Evolutionary conservation across 2,113 vertebrate species (phyloP).

Genomic region (Chamaea fasciata): DNA sequence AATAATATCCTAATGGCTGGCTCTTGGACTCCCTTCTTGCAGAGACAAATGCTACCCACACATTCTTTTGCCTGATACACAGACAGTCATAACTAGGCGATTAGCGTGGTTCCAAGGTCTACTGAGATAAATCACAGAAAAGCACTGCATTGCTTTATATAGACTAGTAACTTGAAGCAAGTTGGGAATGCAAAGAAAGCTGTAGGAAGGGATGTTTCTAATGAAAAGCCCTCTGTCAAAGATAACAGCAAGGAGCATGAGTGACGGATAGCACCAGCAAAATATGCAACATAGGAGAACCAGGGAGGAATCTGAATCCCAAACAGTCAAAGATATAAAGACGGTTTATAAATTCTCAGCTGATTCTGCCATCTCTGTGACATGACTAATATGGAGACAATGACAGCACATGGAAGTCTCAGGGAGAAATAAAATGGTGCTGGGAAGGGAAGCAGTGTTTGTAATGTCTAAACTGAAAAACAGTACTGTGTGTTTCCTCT

Average conservation of each 20-base stretch:
- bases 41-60: slow-evolving; percentile 19
- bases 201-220: neutral
- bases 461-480: neutral
- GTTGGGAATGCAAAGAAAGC: neutral
- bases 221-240: neutral
- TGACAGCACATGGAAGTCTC: neutral
- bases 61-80: neutral
- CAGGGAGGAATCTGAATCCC: neutral
- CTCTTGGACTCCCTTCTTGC: neutral
- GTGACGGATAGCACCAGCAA: neutral
- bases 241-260: neutral
- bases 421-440: neutral
- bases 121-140: slow-evolving; percentile 35
- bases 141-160: neutral
- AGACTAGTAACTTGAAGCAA: neutral
- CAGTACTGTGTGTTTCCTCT: neutral
- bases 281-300: neutral
- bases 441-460: neutral
- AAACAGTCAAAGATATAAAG: neutral
- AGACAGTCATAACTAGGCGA: slow-evolving; percentile 8
- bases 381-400: neutral
- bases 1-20: neutral
- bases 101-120: neutral
- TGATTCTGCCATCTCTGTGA: neutral
- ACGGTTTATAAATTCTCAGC: slow-evolving; percentile 12